Conservation (phyloP, 2,113 vertebrate genomes). For the Nymphicus hollandicus region DNA sequence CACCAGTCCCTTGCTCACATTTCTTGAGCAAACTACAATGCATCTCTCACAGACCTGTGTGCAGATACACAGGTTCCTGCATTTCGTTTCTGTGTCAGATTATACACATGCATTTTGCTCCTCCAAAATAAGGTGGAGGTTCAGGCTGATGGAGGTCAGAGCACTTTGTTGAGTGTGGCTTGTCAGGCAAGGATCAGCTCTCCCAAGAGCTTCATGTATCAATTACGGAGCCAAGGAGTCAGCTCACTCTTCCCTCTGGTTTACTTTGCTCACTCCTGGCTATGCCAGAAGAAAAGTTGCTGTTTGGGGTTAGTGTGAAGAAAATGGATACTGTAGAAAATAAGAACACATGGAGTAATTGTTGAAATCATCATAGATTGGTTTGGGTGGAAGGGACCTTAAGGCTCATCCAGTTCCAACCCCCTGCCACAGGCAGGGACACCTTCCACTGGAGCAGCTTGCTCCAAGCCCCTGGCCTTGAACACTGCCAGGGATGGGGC, state of each 20-base stretch:
- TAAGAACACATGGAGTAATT: neutral
- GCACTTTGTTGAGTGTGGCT: neutral
- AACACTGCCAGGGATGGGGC: no score
- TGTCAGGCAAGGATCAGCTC: neutral
- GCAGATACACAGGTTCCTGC: neutral
- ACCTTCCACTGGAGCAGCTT: neutral
- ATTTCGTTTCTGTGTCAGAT: neutral
- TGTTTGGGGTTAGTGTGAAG: neutral
- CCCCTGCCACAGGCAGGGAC: neutral
- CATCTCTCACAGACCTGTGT: neutral
- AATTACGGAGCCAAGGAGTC: neutral
- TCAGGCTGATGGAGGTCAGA: neutral
- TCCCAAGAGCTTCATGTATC: neutral
- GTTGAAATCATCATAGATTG: neutral
- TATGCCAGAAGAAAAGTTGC: neutral
- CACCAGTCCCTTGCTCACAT: neutral
- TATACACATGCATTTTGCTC: neutral
- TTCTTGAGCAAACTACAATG: neutral
- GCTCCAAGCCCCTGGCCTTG: neutral
- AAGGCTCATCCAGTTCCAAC: rapidly evolving
- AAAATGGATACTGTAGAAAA: neutral
- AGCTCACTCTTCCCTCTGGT: neutral
- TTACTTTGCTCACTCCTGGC: neutral
- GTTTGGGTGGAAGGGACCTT: neutral
- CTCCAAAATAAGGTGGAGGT: neutral